Evolutionary conservation across 2,113 vertebrate species (phyloP), one percentile per base, ranked within the genome.

Genomic region (Pedionomus torquatus): DNA sequence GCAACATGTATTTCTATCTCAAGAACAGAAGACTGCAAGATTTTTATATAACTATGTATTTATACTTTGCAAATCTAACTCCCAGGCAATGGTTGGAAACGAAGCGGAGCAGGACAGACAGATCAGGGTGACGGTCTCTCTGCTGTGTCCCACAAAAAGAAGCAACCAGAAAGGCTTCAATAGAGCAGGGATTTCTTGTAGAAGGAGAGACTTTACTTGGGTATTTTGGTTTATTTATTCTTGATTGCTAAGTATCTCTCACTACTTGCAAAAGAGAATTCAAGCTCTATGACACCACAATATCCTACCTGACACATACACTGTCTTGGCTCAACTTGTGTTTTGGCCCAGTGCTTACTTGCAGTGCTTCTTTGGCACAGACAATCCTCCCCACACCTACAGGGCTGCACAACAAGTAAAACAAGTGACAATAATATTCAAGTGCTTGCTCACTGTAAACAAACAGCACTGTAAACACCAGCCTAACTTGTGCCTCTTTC

Each of bases 331-430:
- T 78, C 68, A 43, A 58, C 68, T 4, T 57, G 24, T 70, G 58
- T 91, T 95, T 79, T 89, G 93, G 74, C 44, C 64, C 64, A 76
- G 28, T 30, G 48, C 60, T 72, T 41, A 71, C 24, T 31, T 58
- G 72, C 46, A 86, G 88, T 10, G 10, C 49, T 83, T 7, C 90
- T 84, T 70, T 91, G 94, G 92, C 96, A 89, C 55, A 57, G 65
- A 35, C n/a, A 70, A 12, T 28, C 57, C 85, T 87, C 93, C 55
- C 74, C 89, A 93, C 92, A 89, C 93, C 86, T 92, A 84, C 84
- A 83, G 76, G 76, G 95, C 93, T 88, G 89, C 19, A 3, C 92
- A 93, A 95, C 87, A 1, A 93, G 96, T 93, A 74, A 46, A 89
- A 89, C 89, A 30, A 95, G 94, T 75, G 78, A 83, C 84, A 83